These are phyloP conservation scores for Myotis pilosus DNA, from an alignment of 2,797 vertebrate species.

Conservation along the genomic window DNA sequence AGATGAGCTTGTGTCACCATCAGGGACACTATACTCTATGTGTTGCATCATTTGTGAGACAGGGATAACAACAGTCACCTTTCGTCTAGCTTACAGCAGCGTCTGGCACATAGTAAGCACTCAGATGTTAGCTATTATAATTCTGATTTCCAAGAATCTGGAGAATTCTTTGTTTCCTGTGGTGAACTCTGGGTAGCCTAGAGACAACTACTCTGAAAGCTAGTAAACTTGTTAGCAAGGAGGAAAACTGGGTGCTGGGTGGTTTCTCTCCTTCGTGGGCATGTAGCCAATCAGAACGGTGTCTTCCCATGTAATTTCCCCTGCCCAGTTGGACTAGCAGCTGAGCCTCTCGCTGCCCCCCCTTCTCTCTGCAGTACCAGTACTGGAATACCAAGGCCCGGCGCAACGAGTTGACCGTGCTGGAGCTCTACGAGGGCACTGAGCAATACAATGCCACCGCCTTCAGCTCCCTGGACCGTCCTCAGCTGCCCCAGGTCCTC, in stretches of 20 bases:
- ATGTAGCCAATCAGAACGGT: not conserved
- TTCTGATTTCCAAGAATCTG: not conserved
- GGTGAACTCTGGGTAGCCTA: not conserved
- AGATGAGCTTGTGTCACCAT: fast-evolving
- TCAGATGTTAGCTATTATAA: not conserved
- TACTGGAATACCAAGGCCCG: conserved; percentile 98
- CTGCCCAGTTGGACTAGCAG: not conserved
- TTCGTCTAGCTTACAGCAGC: not conserved
- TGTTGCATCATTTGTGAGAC: not conserved
- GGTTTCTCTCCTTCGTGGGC: not conserved
- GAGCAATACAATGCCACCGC: conserved; percentile 97
- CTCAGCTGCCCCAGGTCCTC: conserved; percentile 92
- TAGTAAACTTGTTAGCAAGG: not conserved
- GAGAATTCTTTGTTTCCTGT: not conserved
- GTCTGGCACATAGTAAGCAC: not conserved
- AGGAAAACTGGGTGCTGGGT: not conserved
- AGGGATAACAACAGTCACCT: not conserved
- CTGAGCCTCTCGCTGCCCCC: not conserved
- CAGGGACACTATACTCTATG: not conserved
- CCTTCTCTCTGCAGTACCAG: conserved; percentile 87
- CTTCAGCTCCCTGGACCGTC: conserved; percentile 97
- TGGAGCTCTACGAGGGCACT: conserved; percentile 97
- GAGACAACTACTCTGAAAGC: not conserved
- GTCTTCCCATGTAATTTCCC: not conserved
- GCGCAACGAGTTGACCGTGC: conserved; percentile 94